Conservation (phyloP, 2,797 vertebrate species). For the Myiotriccus ornatus region DNA sequence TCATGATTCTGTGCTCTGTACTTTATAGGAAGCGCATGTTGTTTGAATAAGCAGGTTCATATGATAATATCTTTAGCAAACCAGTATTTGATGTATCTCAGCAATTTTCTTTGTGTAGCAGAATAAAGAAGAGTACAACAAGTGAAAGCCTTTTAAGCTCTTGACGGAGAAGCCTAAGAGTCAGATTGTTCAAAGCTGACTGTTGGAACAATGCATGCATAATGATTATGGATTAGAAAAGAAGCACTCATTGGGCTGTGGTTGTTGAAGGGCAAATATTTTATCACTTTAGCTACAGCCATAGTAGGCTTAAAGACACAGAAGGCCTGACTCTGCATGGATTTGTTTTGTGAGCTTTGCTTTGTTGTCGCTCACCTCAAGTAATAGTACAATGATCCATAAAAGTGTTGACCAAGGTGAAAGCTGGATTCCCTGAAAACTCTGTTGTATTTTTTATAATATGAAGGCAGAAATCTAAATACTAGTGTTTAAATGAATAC, state of each 20-base stretch:
- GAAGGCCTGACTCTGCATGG: neutral
- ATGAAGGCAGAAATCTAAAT: neutral
- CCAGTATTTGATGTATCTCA: conserved; percentile 28
- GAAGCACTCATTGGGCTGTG: neutral
- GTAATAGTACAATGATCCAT: neutral
- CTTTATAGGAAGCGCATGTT: conserved; percentile 3
- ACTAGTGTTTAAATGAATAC: neutral
- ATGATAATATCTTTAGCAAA: conserved; percentile 12
- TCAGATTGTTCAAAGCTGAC: conserved; percentile 19
- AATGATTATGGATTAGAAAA: neutral
- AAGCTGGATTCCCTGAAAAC: neutral
- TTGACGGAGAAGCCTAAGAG: neutral
- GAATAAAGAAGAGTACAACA: conserved; percentile 19
- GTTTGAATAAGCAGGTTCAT: conserved; percentile 45
- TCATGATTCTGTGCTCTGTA: neutral
- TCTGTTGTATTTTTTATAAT: neutral
- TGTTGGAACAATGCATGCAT: conserved; percentile 1
- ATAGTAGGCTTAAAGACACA: neutral
- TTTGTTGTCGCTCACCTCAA: neutral
- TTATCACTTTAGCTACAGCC: neutral
- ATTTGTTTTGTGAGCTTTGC: neutral
- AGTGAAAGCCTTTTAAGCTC: conserved; percentile 55
- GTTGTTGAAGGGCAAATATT: neutral
- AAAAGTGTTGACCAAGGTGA: neutral
- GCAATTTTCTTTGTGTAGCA: conserved; percentile 50